These are phyloP conservation scores for Podabrus alpinus DNA, from an alignment of 2,888 invertebrate genomes.

Conservation along the genomic window DNA sequence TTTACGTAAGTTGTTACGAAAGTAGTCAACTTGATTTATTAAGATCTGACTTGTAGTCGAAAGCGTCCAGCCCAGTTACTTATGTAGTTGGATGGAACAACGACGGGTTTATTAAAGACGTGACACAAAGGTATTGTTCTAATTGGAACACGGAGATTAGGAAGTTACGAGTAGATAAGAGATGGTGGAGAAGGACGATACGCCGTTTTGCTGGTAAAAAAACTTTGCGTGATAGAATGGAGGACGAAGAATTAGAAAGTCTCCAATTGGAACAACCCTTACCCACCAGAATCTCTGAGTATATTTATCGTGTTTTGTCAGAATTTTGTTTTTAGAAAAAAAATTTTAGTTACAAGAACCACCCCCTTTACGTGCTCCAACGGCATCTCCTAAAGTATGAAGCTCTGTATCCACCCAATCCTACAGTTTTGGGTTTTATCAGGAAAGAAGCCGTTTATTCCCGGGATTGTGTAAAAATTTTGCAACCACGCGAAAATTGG, in stretches of 20 bases:
- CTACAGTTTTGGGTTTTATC: slow-evolving; percentile 81
- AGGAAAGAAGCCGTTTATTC: slow-evolving; percentile 87
- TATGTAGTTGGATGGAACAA: slow-evolving; percentile 88
- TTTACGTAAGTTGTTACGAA: slow-evolving; percentile 67
- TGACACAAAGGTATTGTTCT: slow-evolving; percentile 85
- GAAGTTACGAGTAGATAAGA: slow-evolving; percentile 74
- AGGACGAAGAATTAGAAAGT: slow-evolving; percentile 73
- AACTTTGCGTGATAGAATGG: slow-evolving; percentile 69
- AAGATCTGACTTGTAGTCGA: slow-evolving; percentile 58
- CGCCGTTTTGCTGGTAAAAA: slow-evolving; percentile 65
- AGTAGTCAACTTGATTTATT: background rate
- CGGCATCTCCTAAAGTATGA: slow-evolving; percentile 95
- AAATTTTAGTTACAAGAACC: slow-evolving; percentile 78
- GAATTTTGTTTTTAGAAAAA: background rate
- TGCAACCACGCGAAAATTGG: slow-evolving; percentile 93
- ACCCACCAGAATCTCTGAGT: slow-evolving; percentile 84
- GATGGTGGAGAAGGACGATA: slow-evolving; percentile 79
- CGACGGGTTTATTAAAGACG: slow-evolving; percentile 80
- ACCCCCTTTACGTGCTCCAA: slow-evolving; percentile 88
- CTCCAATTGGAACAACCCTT: slow-evolving; percentile 83
- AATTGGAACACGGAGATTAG: slow-evolving; percentile 84
- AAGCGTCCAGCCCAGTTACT: slow-evolving; percentile 74
- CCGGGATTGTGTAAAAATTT: slow-evolving; percentile 81
- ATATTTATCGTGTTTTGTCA: slow-evolving; percentile 46
- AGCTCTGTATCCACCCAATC: slow-evolving; percentile 90